Base-by-base conservation (phyloP, 2,888 invertebrate species). In the Seira musarum region DNA sequence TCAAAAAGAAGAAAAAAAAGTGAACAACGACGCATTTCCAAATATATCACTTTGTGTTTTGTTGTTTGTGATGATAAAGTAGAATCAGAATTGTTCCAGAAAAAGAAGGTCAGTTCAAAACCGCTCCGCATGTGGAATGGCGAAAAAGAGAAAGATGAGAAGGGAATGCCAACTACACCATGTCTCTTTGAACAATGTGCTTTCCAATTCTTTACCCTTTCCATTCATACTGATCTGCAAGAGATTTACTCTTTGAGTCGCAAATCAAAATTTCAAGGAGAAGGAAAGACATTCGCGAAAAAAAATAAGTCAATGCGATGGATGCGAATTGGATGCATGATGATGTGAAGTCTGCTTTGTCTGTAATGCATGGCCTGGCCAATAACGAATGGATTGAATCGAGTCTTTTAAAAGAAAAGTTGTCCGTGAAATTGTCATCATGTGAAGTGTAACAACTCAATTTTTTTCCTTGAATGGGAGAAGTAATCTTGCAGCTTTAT, bases 381-480 rank as follows among this genome's bases (percentile, higher is more conserved):
- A n/a, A n/a, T n/a, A n/a, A n/a, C n/a, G n/a, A n/a, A n/a, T n/a
- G n/a, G n/a, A n/a, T n/a, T n/a, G n/a, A n/a, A n/a, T n/a, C n/a
- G n/a, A n/a, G n/a, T n/a, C n/a, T n/a, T n/a, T n/a, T n/a, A n/a
- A n/a, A n/a, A n/a, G n/a, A n/a, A 24, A 5, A 15, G 10, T 22
- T 66, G 65, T 74, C 66, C 40, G 67, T 74, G 40, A 25, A 63
- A 76, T 69, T 25, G 69, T 75, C 60, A 46, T 68, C 69, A 76
- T 63, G 63, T 68, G 49, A 74, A 66, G 64, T 65, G 68, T 67
- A 75, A 75, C 68, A 76, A 64, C 69, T 69, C 75, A 63, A 76
- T 69, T 69, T 76, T 76, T 49, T 35, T n/a, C n/a, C n/a, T n/a
- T n/a, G n/a, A n/a, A n/a, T n/a, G n/a, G n/a, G n/a, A n/a, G n/a